phyloP scores from a whole-genome alignment of 2,888 invertebrate genomes.

The Zonitis immaculata region DNA sequence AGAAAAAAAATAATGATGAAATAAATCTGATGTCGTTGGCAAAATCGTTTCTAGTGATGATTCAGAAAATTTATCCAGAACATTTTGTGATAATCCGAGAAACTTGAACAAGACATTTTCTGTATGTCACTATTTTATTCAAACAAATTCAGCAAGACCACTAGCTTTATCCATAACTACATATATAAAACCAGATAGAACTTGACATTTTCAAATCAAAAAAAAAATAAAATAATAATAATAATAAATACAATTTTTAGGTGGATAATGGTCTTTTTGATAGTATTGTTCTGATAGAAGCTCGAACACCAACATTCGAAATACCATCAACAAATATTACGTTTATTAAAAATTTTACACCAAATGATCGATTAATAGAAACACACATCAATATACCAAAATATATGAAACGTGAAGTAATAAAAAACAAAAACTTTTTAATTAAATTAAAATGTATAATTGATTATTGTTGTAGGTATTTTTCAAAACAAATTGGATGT shows the following conservation, averaged over 20 bases:
- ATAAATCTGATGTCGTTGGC: background rate
- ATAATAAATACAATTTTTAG: conserved; percentile 39
- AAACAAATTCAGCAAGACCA: background rate
- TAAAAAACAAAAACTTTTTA: conserved; percentile 11
- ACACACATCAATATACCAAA: conserved; percentile 53
- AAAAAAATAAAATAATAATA: background rate
- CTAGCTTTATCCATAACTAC: background rate
- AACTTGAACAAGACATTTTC: conserved; percentile 1
- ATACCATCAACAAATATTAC: conserved; percentile 62
- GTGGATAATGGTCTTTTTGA: conserved; percentile 63
- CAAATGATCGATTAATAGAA: conserved; percentile 59
- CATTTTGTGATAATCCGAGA: background rate
- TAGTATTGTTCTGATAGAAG: conserved; percentile 42
- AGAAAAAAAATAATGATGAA: background rate
- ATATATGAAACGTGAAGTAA: conserved; percentile 35
- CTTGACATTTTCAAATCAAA: background rate
- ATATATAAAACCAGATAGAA: background rate
- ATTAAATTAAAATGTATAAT: background rate
- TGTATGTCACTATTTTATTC: conserved; percentile 1
- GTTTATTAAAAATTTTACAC: conserved; percentile 65
- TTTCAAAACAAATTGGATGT: conserved; percentile 33
- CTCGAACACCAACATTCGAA: conserved; percentile 59
- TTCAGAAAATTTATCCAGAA: background rate
- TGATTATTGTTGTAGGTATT: conserved; percentile 26
- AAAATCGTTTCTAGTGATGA: conserved; percentile 1